Percentiles rank a stretch among this genome's conserved stretches.
These are phyloP conservation scores for Parochlus steinenii DNA, from an alignment of 2,888 invertebrate species.

Conservation along the genomic window DNA sequence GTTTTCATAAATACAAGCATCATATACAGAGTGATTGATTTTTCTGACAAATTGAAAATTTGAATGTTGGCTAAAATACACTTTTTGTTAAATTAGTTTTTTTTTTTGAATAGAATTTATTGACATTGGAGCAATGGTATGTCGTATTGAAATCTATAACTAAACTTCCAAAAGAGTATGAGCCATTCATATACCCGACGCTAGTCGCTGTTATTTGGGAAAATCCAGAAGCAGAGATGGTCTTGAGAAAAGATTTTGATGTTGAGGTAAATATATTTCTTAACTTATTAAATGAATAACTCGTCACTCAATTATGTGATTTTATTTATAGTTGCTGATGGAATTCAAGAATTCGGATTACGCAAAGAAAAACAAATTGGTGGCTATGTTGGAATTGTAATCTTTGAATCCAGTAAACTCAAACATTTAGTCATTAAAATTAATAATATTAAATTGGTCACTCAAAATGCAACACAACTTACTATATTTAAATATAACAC, in stretches of 20 bases:
- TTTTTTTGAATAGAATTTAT: conserved; percentile 20
- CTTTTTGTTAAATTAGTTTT: conserved; percentile 1
- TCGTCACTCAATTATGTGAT: conserved; percentile 1
- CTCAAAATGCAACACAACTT: no score
- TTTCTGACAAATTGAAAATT: no score
- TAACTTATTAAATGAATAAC: not conserved
- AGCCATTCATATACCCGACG: conserved; percentile 29
- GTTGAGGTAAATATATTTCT: conserved; percentile 22
- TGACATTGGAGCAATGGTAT: conserved; percentile 27
- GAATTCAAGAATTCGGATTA: conserved; percentile 28
- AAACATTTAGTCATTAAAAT: not conserved
- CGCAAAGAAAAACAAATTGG: conserved; percentile 26
- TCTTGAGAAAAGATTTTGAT: conserved; percentile 27
- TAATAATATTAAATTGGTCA: no score
- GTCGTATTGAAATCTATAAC: conserved; percentile 28
- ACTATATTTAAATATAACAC: no score
- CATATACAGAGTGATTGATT: no score
- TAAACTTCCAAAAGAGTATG: conserved; percentile 26
- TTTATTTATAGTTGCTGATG: conserved; percentile 22
- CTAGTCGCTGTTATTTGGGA: conserved; percentile 27
- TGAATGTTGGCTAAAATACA: no score
- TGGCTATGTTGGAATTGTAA: conserved; percentile 19
- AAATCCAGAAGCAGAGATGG: conserved; percentile 26
- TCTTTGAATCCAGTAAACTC: not conserved
- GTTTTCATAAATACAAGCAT: no score